Conservation (phyloP, 2,888 invertebrate species). For the Cetonia aurata region DNA sequence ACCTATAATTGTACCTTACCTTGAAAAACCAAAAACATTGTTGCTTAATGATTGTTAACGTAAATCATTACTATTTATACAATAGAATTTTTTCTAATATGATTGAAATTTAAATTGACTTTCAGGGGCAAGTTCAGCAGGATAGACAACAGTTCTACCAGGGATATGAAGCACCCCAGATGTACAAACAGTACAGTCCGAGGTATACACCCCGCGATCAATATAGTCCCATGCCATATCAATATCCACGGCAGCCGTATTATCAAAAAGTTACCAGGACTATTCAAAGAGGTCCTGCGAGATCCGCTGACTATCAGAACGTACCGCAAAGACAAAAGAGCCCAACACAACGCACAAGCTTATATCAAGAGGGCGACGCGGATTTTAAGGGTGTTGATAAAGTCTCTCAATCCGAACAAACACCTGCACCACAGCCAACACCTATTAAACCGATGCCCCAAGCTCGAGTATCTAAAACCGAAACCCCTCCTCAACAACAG, state of each 20-base stretch:
- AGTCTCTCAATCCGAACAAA: not conserved
- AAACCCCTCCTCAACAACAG: not conserved
- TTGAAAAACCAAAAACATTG: not conserved
- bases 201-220: slow-evolving; percentile 15
- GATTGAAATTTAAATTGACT: not conserved
- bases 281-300: slow-evolving; percentile 18
- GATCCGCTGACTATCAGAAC: slow-evolving; percentile 8
- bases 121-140: slow-evolving; percentile 20
- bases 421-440: not conserved
- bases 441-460: not conserved
- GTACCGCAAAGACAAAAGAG: slow-evolving; percentile 16
- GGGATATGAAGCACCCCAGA: slow-evolving; percentile 2
- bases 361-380: not conserved
- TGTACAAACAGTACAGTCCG: slow-evolving; percentile 13
- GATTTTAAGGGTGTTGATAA: not conserved
- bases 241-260: slow-evolving; percentile 21
- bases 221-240: slow-evolving; percentile 4
- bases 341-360: slow-evolving; percentile 6
- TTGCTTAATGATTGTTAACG: too few relatives aligned
- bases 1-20: not conserved
- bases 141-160: slow-evolving; percentile 4
- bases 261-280: slow-evolving; percentile 27
- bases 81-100: too few relatives aligned
- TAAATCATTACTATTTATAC: too few relatives aligned
- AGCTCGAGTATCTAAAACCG: not conserved